Evolutionary conservation across 2,797 vertebrate species (phyloP).

Genomic region (Cuniculus paca): DNA sequence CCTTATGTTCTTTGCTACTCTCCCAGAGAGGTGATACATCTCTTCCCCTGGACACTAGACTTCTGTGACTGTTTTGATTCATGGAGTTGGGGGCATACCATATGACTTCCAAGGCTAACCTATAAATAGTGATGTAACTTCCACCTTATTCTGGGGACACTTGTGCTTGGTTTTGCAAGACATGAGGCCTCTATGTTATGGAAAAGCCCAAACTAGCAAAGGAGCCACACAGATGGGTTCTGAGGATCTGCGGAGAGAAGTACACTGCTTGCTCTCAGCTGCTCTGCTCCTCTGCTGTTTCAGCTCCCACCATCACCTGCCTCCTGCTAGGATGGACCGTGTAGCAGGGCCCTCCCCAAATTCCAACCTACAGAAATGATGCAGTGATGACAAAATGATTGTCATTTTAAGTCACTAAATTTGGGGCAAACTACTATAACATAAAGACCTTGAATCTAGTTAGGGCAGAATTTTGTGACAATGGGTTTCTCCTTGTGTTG

Average conservation of each 20-base stretch:
- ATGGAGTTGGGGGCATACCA: neutral
- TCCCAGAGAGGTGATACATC: neutral
- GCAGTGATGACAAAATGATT: neutral
- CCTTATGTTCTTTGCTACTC: neutral
- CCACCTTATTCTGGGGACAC: neutral
- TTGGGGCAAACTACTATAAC: neutral
- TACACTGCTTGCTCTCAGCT: neutral
- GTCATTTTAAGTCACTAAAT: neutral
- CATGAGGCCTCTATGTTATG: neutral
- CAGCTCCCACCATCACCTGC: neutral
- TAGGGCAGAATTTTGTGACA: constrained; percentile 40
- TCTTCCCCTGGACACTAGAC: neutral
- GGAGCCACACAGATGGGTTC: neutral
- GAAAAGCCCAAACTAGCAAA: neutral
- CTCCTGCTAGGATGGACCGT: neutral
- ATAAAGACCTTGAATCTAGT: constrained; percentile 8
- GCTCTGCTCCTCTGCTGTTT: neutral
- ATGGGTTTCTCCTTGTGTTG: neutral
- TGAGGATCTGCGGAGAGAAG: neutral
- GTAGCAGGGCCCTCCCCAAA: neutral
- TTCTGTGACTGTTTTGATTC: neutral
- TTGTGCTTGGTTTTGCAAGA: neutral
- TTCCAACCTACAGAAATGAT: neutral
- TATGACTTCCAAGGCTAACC: constrained; percentile 1
- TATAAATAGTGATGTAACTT: neutral